Evolutionary conservation across 2,888 invertebrate genomes (phyloP).

Genomic region (Chrysotoxum bicinctum): DNA sequence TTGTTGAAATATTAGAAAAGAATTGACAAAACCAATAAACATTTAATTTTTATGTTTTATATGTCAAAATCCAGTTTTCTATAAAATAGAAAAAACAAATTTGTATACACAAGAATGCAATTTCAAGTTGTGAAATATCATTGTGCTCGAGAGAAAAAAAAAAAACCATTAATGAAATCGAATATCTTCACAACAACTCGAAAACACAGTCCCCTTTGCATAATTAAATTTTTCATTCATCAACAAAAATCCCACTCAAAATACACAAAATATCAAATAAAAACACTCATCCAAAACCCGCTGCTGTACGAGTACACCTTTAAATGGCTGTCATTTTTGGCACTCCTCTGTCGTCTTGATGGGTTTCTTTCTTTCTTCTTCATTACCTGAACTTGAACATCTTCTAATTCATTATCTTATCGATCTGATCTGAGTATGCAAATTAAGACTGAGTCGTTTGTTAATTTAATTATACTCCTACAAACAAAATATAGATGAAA

Average conservation of each 20-base stretch:
- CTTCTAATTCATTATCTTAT: conserved; percentile 34
- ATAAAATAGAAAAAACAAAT: background rate
- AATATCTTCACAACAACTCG: conserved; percentile 5
- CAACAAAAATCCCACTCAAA: conserved; percentile 30
- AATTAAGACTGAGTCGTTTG: conserved; percentile 57
- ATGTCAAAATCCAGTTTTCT: background rate
- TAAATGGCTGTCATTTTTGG: conserved; percentile 19
- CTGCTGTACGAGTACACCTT: background rate
- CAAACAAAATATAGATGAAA: conserved; percentile 19
- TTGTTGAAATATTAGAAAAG: background rate
- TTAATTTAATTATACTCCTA: conserved; percentile 55
- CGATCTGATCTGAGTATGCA: conserved; percentile 64
- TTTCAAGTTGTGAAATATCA: conserved; percentile 15
- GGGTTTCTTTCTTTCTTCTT: background rate
- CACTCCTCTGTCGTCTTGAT: conserved; percentile 5
- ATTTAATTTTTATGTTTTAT: background rate
- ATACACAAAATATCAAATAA: background rate
- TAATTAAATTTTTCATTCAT: conserved; percentile 31
- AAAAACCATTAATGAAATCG: conserved; percentile 28
- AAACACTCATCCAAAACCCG: conserved; percentile 1
- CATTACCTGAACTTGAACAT: conserved; percentile 13
- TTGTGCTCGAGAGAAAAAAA: conserved; percentile 1
- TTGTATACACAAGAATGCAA: background rate
- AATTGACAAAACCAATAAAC: conserved; percentile 2
- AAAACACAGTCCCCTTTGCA: background rate